phyloP scores from a whole-genome alignment of 2,113 vertebrate species.

The Dipodomys stephensi region DNA sequence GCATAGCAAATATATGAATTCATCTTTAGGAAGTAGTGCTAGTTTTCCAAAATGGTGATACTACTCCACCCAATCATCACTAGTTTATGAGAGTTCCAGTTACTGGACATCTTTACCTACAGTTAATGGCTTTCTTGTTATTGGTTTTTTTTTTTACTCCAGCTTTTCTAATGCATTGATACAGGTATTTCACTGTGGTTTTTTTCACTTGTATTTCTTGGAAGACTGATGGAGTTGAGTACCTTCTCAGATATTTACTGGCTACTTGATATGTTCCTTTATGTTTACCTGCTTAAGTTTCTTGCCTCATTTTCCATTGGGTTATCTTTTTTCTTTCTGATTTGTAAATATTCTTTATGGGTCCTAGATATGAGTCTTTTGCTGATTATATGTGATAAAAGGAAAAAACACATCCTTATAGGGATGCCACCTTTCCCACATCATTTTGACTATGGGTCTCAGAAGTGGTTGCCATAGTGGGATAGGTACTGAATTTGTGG shows the following conservation, averaged over 20 bases:
- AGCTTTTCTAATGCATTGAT: neutral
- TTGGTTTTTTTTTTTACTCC: neutral
- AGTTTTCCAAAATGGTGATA: constrained; percentile 32
- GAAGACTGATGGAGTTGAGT: neutral
- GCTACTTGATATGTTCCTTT: constrained; percentile 32
- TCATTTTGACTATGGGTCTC: neutral
- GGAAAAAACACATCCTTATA: no score
- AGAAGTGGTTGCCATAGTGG: neutral
- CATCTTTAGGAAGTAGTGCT: neutral
- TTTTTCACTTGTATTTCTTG: constrained; percentile 23
- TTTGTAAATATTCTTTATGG: constrained; percentile 11
- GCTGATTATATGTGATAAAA: constrained; percentile 18
- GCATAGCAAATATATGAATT: neutral
- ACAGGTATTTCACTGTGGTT: neutral
- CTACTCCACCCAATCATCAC: neutral
- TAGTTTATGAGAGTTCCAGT: neutral
- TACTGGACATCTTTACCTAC: neutral
- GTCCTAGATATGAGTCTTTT: constrained; percentile 14
- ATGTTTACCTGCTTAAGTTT: neutral
- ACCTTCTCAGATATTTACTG: constrained; percentile 8
- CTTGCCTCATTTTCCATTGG: constrained; percentile 13
- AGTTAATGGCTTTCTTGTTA: neutral
- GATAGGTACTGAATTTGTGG: neutral
- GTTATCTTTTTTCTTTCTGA: neutral
- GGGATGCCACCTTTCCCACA: neutral